These are phyloP conservation scores for Timema podura DNA, from an alignment of 2,888 invertebrate species.

Conservation along the genomic window DNA sequence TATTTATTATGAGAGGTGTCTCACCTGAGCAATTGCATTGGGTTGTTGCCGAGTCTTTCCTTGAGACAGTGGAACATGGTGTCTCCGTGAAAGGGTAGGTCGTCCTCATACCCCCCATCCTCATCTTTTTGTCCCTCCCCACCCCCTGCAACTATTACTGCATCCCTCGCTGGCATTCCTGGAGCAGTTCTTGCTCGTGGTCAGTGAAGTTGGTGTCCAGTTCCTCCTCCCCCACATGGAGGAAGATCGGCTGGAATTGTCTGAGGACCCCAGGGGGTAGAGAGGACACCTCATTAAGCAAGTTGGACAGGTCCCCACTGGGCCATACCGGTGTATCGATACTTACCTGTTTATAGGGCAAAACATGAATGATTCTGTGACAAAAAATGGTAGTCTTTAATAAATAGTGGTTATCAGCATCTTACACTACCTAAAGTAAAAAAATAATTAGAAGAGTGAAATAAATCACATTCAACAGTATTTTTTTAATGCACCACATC, in stretches of 20 bases:
- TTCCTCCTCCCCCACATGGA: background rate
- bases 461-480: too few species aligned
- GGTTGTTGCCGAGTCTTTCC: background rate
- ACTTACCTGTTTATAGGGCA: background rate
- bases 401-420: too few species aligned
- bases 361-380: background rate
- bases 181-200: slow-evolving; percentile 1
- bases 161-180: background rate
- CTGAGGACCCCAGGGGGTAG: background rate
- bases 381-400: too few species aligned
- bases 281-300: background rate
- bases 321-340: slow-evolving; percentile 4
- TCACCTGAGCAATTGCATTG: slow-evolving; percentile 1
- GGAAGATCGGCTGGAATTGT: background rate
- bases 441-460: too few species aligned
- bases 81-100: slow-evolving; percentile 3
- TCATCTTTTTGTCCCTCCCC: background rate
- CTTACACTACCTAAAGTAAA: too few species aligned
- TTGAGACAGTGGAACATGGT: slow-evolving; percentile 7
- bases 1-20: background rate
- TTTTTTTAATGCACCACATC: too few species aligned
- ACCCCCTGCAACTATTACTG: background rate
- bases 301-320: background rate
- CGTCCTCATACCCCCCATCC: background rate
- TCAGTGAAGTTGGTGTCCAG: background rate